These are phyloP conservation scores for Cydia amplana DNA, from an alignment of 1,140 invertebrate species.

Conservation along the genomic window DNA sequence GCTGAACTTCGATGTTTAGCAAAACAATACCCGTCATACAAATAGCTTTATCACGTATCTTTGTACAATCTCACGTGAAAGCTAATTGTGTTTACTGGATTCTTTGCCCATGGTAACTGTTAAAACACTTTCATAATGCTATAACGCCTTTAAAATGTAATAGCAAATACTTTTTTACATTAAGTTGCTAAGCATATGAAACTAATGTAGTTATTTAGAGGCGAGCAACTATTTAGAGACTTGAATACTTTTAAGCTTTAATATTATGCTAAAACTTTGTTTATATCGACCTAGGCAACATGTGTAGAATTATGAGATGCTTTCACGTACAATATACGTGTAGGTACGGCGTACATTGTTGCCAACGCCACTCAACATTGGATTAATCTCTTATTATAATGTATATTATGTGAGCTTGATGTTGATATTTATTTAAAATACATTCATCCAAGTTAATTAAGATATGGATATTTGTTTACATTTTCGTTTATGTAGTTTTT, in stretches of 20 bases:
- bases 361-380: neutral
- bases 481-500: too few species aligned
- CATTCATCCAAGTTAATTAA: too few species aligned
- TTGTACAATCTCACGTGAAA: too few species aligned
- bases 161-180: neutral
- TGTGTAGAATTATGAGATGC: conserved; percentile 15
- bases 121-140: neutral
- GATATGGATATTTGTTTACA: too few species aligned
- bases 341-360: neutral
- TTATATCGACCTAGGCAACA: conserved; percentile 8
- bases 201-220: too few species aligned
- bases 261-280: neutral
- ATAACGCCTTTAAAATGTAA: neutral
- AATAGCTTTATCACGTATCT: too few species aligned
- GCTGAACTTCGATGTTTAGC: too few species aligned
- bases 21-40: too few species aligned
- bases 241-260: neutral
- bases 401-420: too few species aligned
- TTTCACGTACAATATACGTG: neutral
- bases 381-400: neutral
- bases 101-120: neutral
- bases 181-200: neutral
- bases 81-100: too few species aligned
- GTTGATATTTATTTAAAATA: too few species aligned
- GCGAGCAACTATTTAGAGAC: neutral